These are phyloP conservation scores for Leptosomus discolor DNA, from an alignment of 2,113 vertebrate species.

Conservation along the genomic window DNA sequence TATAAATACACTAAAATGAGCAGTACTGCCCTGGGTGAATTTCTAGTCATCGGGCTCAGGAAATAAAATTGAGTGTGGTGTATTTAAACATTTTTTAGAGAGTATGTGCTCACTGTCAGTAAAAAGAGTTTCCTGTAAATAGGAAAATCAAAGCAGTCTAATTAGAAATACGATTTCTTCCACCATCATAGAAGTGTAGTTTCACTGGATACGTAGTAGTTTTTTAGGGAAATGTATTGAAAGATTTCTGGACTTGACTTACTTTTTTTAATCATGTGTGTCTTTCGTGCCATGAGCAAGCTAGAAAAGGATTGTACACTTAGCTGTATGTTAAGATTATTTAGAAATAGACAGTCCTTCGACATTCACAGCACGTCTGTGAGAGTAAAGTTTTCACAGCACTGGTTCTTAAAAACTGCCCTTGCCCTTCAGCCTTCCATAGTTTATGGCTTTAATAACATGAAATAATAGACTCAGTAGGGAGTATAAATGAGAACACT, in stretches of 20 bases:
- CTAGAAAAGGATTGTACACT: neutral
- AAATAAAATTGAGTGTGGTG: neutral
- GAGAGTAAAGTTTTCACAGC: neutral
- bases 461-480: constrained; percentile 40
- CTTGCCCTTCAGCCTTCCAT: constrained; percentile 7
- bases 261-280: neutral
- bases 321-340: neutral
- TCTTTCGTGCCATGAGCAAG: neutral
- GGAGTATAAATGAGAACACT: constrained; percentile 30
- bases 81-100: neutral
- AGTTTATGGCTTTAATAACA: constrained; percentile 38
- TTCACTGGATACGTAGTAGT: neutral
- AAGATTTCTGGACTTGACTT: neutral
- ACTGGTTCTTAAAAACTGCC: neutral
- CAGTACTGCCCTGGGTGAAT: neutral
- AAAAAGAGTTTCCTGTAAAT: neutral
- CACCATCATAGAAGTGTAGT: neutral
- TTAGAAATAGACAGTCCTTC: neutral
- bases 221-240: neutral
- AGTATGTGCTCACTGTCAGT: neutral
- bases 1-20: neutral
- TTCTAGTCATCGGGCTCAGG: neutral
- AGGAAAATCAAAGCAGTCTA: neutral
- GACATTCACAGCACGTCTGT: neutral
- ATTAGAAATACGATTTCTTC: neutral